Evolutionary conservation across 2,797 vertebrate species (phyloP), one percentile per base, ranked within the genome.

Genomic region (Smutsia gigantea): DNA sequence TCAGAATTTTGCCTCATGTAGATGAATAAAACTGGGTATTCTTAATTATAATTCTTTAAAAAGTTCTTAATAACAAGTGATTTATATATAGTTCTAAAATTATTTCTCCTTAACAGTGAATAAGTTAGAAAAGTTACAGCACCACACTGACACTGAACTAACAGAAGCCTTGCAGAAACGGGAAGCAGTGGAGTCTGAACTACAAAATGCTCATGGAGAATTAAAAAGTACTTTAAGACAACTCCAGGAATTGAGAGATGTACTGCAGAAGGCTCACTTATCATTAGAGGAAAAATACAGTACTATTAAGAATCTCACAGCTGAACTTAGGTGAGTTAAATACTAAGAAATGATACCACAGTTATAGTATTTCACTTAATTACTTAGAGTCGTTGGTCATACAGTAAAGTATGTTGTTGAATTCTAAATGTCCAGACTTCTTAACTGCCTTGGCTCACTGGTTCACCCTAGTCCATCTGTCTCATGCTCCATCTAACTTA

Each of bases 251-350:
- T 96, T 99, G 94, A 99, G 99, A 95, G 99, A 99, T 79, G 98
- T 99, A 27, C 88, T 99, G 71, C 99, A 98, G 12, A 99, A 99
- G 64, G 99, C 99, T 19, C 99, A 99, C 75, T 98, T 99, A 97
- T 99, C 99, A 90, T 98, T 99, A n/a, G 99, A 99, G 66, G 99
- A 99, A 97, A 99, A 99, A 72, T 98, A 99, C 27, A 97, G 92
- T 8, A 97, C 99, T 37, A 98, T 99, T 97, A 97, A 99, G 97
- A 99, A 99, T 97, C 98, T 99, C 87, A 99, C 99, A 9, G 98
- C 99, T 3, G 99, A 99, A 94, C 99, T 99, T 86, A 99, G 99
- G 99, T 99, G 98, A 99, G 98, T 66, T 95, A 85, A 4, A 72
- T 84, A 71, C 83, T 86, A 97, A 96, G 51, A 97, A 92, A 90